Base-by-base conservation (phyloP, 2,113 vertebrate genomes). In the Microcebus jonahi region DNA sequence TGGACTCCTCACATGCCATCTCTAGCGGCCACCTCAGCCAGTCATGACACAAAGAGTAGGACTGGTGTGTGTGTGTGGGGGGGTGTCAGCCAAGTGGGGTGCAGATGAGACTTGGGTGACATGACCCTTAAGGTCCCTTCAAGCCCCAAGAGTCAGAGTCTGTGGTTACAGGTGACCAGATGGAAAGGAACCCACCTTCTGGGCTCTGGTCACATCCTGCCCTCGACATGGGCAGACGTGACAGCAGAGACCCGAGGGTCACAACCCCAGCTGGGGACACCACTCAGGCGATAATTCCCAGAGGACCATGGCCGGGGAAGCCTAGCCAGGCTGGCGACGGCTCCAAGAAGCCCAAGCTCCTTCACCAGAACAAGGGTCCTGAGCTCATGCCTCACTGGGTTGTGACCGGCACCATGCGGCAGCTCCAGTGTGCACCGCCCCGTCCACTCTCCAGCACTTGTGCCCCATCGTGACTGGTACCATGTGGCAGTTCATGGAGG, bases 51-150 rank as follows among this genome's bases (percentile, higher is more conserved):
- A 63, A 17, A 7, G 79, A 83, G 15, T 12, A 53, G 13, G 81
- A 63, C 27, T 20, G n/a, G 0, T 13, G 13, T 67, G 9, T 1
- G 15, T n/a, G 0, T 20, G 13, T 67, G 13, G 0, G 9, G 55
- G 12, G 61, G 61, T 27, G 61, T 1, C 14, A 53, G 48, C 18
- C 34, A 0, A 1, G 34, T 5, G 34, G 73, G 34, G 25, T 17
- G 29, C 61, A 6, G 6, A 12, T 0, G 14, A 61, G 8, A 10
- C 34, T 0, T 4, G 20, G 27, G 42, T 6, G 48, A 53, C 76
- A n/a, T 31, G 42, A 29, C 29, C 71, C 11, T 31, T 27, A 63
- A 23, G 9, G 23, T 36, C 61, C 65, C 88, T 59, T 48, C 59
- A 15, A 65, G 34, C 42, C 42, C n/a, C 14, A 8, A 42, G 55